Evolutionary conservation across 2,113 vertebrate species (phyloP).

Genomic region (Cheirogaleus medius): DNA sequence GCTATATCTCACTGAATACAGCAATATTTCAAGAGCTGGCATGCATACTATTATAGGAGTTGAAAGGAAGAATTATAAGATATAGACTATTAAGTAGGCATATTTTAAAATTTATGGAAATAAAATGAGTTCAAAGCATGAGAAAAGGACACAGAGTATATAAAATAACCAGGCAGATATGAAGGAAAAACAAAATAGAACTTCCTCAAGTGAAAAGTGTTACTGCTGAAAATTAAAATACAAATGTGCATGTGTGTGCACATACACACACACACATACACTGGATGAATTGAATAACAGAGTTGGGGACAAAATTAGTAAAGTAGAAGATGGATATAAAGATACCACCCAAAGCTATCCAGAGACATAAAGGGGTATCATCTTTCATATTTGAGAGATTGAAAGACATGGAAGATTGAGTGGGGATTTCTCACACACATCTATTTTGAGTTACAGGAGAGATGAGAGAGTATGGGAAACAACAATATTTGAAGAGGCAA

Average conservation of each 20-base stretch:
- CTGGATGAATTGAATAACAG: not conserved
- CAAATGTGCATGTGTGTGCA: not conserved
- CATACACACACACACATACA: not conserved
- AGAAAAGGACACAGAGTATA: not conserved
- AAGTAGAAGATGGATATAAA: not conserved
- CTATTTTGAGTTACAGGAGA: not conserved
- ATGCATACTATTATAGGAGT: not conserved
- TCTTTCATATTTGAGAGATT: not conserved
- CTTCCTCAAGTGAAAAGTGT: not conserved
- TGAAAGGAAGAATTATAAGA: not conserved
- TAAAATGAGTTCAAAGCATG: not conserved
- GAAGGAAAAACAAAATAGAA: not conserved
- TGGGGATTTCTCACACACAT: not conserved
- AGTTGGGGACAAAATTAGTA: not conserved
- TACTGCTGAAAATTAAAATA: not conserved
- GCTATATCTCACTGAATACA: not conserved
- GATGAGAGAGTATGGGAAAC: not conserved
- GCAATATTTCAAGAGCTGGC: not conserved
- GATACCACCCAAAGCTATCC: not conserved
- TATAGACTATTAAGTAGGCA: not conserved
- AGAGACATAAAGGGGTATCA: not conserved
- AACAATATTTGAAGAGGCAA: not conserved
- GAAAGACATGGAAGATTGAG: not conserved
- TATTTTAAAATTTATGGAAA: not conserved
- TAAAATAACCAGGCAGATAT: not conserved